Conservation (phyloP, 2,797 vertebrate genomes). For the Botia kubotai region DNA sequence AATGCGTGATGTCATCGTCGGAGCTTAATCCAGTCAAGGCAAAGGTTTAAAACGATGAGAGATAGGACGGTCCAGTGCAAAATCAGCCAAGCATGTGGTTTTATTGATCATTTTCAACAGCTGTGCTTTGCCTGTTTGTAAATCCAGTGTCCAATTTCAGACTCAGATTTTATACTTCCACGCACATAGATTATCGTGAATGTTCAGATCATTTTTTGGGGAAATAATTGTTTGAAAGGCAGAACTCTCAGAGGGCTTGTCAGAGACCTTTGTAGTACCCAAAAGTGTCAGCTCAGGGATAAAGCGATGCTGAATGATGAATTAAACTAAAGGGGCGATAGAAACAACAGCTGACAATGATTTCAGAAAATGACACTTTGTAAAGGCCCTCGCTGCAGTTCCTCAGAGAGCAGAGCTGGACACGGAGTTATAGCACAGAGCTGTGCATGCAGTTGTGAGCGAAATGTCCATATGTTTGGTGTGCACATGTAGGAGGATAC, state of each 20-base stretch:
- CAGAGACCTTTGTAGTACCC: constrained; percentile 44
- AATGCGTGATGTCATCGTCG: constrained; percentile 15
- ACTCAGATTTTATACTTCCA: constrained; percentile 14
- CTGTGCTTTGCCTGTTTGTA: constrained; percentile 43
- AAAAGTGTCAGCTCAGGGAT: constrained; percentile 14
- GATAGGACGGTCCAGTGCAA: constrained; percentile 10
- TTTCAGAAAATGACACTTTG: constrained; percentile 38
- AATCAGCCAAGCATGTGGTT: constrained; percentile 39
- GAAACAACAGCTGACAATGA: constrained; percentile 42
- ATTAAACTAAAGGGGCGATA: not conserved
- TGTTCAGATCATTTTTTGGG: constrained; percentile 23
- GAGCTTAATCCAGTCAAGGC: constrained; percentile 10
- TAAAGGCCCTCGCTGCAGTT: not conserved
- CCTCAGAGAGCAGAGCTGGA: not conserved
- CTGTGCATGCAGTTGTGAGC: not conserved
- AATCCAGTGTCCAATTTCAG: constrained; percentile 28
- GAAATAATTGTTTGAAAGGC: constrained; percentile 32
- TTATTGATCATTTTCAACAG: constrained; percentile 47
- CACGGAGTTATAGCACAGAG: too few relatives aligned
- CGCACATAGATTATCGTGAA: constrained; percentile 19
- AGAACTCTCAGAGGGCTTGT: constrained; percentile 27
- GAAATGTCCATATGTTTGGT: not conserved
- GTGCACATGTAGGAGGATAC: not conserved
- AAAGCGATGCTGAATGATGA: constrained; percentile 24
- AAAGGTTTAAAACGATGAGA: constrained; percentile 28